Conservation (phyloP, 2,797 vertebrate genomes). For the Syngnathus rostellatus region DNA sequence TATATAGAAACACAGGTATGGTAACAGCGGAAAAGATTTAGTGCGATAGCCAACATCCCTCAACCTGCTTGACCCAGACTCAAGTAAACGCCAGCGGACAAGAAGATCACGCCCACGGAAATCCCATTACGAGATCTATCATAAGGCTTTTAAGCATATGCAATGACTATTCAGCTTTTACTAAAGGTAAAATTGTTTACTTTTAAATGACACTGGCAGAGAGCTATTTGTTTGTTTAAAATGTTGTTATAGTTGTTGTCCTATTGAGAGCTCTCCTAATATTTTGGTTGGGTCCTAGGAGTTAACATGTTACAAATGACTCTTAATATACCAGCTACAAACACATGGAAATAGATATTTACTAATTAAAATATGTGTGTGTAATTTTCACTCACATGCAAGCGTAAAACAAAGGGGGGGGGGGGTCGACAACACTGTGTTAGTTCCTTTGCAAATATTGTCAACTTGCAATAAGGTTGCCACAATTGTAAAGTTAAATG, state of each 20-base stretch:
- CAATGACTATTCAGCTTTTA: slow-evolving; percentile 16
- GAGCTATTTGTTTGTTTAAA: not conserved
- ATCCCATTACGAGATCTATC: slow-evolving; percentile 27
- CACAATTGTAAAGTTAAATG: not conserved
- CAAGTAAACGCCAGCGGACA: slow-evolving; percentile 5
- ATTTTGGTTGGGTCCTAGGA: not conserved
- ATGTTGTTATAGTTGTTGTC: no score
- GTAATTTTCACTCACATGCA: no score
- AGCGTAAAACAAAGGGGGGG: no score
- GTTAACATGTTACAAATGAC: not conserved
- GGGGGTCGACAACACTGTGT: not conserved
- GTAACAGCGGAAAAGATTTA: slow-evolving; percentile 21
- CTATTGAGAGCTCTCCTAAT: not conserved
- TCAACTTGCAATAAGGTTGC: not conserved
- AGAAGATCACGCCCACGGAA: slow-evolving; percentile 21
- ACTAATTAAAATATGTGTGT: no score
- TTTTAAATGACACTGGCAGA: not conserved
- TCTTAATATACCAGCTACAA: no score
- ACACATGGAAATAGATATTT: no score
- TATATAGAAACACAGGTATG: not conserved
- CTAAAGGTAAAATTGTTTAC: not conserved
- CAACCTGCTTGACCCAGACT: slow-evolving; percentile 1
- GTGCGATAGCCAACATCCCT: slow-evolving; percentile 21
- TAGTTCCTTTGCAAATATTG: not conserved
- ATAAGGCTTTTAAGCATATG: not conserved